These are phyloP conservation scores for Alloscopus bannaensis DNA, from an alignment of 2,888 invertebrate species.

Conservation along the genomic window DNA sequence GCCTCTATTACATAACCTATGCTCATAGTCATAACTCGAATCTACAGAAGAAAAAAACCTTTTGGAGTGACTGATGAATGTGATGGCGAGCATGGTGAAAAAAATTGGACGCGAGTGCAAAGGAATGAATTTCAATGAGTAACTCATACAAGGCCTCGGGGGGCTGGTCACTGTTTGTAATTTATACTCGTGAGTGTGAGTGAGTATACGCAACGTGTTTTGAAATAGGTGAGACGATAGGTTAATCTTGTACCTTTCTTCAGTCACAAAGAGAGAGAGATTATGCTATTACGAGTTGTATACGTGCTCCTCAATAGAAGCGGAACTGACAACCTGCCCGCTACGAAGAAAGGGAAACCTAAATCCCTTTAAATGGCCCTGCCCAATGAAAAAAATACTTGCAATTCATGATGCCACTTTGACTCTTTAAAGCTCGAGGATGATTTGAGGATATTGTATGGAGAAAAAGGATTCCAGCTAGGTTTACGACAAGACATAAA, in stretches of 20 bases:
- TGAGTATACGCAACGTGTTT: neutral
- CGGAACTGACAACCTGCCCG: constrained; percentile 5
- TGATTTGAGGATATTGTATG: too few relatives aligned
- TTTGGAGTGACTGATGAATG: neutral
- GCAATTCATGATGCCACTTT: too few relatives aligned
- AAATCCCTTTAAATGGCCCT: neutral
- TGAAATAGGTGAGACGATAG: too few relatives aligned
- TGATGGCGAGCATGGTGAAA: neutral
- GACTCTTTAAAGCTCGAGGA: too few relatives aligned
- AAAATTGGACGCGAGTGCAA: too few relatives aligned
- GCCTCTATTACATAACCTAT: constrained; percentile 11
- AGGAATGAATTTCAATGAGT: constrained; percentile 7
- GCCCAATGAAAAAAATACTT: constrained; percentile 11
- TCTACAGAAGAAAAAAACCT: neutral
- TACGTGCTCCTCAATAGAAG: neutral
- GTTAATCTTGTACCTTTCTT: too few relatives aligned
- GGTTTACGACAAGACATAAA: too few relatives aligned
- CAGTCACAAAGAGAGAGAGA: too few relatives aligned
- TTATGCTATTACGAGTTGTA: too few relatives aligned
- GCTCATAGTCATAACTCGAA: neutral
- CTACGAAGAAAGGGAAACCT: neutral
- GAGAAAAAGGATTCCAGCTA: too few relatives aligned
- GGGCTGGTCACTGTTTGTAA: constrained; percentile 19
- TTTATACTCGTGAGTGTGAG: neutral
- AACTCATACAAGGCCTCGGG: neutral